Conservation (phyloP, 1,140 invertebrate species). For the Notospermus geniculatus region DNA sequence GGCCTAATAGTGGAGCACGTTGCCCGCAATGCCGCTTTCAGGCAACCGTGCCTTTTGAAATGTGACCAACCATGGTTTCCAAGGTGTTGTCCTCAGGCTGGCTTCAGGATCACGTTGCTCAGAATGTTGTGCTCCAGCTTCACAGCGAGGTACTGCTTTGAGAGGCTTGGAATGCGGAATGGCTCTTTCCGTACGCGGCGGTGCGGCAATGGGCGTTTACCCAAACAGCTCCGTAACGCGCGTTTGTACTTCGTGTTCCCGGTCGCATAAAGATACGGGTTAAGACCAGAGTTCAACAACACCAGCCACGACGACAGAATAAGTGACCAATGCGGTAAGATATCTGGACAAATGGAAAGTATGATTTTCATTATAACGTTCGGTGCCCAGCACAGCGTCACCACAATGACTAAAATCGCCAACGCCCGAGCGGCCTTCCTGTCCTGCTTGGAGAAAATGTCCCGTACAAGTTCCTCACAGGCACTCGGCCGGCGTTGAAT, state of each 20-base stretch:
- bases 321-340: neutral
- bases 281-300: neutral
- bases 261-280: conserved; percentile 8
- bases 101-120: too few relatives aligned
- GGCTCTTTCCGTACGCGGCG: too few relatives aligned
- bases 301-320: conserved; percentile 2
- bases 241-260: conserved; percentile 6
- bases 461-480: conserved; percentile 3
- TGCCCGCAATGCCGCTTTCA: too few relatives aligned
- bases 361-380: neutral
- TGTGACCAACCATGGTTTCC: too few relatives aligned
- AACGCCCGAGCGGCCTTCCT: neutral
- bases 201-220: neutral
- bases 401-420: conserved; percentile 5
- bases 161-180: too few relatives aligned
- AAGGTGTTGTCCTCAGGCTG: too few relatives aligned
- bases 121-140: too few relatives aligned
- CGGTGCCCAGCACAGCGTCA: conserved; percentile 8
- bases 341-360: neutral
- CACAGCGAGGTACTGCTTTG: too few relatives aligned
- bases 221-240: neutral
- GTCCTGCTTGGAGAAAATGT: conserved; percentile 8
- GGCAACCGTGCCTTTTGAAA: too few relatives aligned
- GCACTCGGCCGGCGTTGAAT: neutral
- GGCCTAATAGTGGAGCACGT: too few relatives aligned